These are phyloP conservation scores for Sinonovacula constricta DNA, from an alignment of 1,140 invertebrate genomes.

Conservation along the genomic window DNA sequence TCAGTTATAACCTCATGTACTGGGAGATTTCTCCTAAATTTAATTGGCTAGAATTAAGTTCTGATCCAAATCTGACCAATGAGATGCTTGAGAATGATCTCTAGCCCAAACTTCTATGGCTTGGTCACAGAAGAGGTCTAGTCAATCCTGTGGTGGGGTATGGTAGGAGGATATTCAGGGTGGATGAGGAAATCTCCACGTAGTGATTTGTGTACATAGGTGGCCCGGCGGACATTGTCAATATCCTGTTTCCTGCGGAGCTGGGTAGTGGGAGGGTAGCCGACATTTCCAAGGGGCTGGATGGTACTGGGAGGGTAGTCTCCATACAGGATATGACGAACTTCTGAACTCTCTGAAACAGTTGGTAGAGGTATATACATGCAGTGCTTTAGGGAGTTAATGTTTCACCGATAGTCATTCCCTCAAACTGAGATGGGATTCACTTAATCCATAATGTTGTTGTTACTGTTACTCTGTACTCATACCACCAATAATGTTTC, in stretches of 20 bases:
- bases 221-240: constrained; percentile 8
- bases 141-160: constrained; percentile 66
- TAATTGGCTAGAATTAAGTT: no score
- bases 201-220: constrained; percentile 35
- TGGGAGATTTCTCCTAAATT: no score
- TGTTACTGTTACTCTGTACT: no score
- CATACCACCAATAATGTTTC: no score
- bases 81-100: no score
- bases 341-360: constrained; percentile 21
- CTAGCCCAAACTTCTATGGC: no score
- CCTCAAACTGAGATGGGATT: no score
- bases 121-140: constrained; percentile 5
- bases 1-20: no score
- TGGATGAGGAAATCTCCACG: constrained; percentile 71
- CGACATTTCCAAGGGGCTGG: constrained; percentile 32
- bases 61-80: no score
- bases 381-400: no score
- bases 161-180: constrained; percentile 68
- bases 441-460: no score
- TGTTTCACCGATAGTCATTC: no score
- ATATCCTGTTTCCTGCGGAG: constrained; percentile 31
- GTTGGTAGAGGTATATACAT: background rate
- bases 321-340: constrained; percentile 39
- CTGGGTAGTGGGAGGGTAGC: constrained; percentile 13
- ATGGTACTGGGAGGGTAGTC: constrained; percentile 49